phyloP scores from a whole-genome alignment of 2,113 vertebrate genomes.

The Vireo altiloquus region DNA sequence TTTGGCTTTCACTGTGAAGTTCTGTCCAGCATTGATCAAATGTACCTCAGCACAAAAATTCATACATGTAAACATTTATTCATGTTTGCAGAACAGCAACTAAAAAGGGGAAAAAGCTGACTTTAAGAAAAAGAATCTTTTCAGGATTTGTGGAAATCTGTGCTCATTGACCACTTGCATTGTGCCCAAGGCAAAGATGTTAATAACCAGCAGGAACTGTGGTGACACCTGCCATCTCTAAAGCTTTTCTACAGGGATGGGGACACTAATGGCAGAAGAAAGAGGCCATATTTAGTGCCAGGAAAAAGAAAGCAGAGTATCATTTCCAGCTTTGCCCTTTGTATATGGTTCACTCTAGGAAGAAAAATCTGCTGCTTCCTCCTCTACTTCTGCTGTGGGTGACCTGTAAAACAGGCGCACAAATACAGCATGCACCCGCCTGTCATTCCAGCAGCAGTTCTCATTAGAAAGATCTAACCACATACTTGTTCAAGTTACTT shows the following conservation, averaged over 20 bases:
- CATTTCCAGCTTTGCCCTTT: not conserved
- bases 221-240: not conserved
- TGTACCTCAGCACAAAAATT: not conserved
- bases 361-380: not conserved
- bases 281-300: not conserved
- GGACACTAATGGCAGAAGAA: not conserved
- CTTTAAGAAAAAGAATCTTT: not conserved
- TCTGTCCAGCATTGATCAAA: not conserved
- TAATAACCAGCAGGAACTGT: not conserved
- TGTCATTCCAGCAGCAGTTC: not conserved
- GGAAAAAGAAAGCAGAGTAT: not conserved
- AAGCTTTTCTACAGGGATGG: not conserved
- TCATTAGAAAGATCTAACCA: not conserved
- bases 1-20: not conserved
- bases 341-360: not conserved
- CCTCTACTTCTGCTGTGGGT: not conserved
- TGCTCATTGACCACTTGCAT: not conserved
- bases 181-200: not conserved
- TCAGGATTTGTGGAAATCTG: not conserved
- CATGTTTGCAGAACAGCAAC: not conserved
- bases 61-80: not conserved
- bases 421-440: fast-evolving
- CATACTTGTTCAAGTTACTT: slow-evolving; percentile 12
- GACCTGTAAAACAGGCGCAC: not conserved
- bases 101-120: not conserved